Evolutionary conservation across 2,797 vertebrate genomes (phyloP).

Genomic region (Takifugu rubripes): DNA sequence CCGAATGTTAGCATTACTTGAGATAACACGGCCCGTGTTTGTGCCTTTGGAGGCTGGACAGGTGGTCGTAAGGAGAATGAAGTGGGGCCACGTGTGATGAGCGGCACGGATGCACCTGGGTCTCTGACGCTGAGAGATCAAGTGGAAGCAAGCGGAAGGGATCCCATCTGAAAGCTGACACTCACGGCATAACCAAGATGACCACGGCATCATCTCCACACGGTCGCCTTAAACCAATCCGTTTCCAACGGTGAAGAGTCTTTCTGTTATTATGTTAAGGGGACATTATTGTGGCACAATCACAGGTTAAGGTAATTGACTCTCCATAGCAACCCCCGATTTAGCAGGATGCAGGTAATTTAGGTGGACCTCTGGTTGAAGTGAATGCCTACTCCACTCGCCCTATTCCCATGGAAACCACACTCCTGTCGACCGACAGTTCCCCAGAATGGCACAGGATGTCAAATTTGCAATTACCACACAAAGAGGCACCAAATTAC

Average conservation of each 20-base stretch:
- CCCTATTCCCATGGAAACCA: constrained; percentile 60
- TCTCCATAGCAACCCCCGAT: constrained; percentile 57
- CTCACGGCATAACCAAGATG: constrained; percentile 31
- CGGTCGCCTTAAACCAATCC: neutral
- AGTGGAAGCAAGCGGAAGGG: constrained; percentile 45
- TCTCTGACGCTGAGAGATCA: constrained; percentile 37
- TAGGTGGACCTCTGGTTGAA: constrained; percentile 30
- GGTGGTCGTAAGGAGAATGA: constrained; percentile 42
- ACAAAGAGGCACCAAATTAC: constrained; percentile 54
- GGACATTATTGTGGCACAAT: constrained; percentile 41
- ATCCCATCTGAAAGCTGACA: constrained; percentile 64
- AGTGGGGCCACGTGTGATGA: constrained; percentile 18
- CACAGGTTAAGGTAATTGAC: constrained; percentile 50
- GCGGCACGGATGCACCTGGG: constrained; percentile 62
- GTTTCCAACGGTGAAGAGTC: neutral
- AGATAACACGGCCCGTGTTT: constrained; percentile 13
- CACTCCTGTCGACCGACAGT: constrained; percentile 51
- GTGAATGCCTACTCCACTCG: constrained; percentile 37
- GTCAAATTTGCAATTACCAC: constrained; percentile 55
- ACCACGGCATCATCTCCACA: constrained; percentile 17
- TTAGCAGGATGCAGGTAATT: constrained; percentile 48
- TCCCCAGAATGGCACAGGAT: neutral
- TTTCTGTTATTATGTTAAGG: constrained; percentile 2
- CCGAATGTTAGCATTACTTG: constrained; percentile 21
- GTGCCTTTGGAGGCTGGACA: constrained; percentile 42